Evolutionary conservation across 2,113 vertebrate species (phyloP), one percentile per base, ranked within the genome.

Genomic region (Redunca redunca): DNA sequence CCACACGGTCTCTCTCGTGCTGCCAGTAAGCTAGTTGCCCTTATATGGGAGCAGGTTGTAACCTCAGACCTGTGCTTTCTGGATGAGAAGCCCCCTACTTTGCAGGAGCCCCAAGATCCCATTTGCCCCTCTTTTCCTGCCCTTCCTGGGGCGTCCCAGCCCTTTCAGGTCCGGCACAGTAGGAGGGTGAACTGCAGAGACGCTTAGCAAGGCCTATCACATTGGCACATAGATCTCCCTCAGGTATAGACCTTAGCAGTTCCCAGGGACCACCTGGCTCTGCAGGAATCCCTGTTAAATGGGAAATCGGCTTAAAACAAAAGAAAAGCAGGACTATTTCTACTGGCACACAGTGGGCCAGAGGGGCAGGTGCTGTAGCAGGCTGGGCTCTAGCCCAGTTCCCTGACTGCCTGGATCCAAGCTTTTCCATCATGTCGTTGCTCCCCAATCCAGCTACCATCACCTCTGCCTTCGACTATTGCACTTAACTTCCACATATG

Each of bases 401-500:
- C 33, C 30, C 23, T 78, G 48, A 71, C 67, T 26, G 36, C 11
- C 19, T 17, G 26, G 50, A 36, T 60, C 23, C 43, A 78, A 64
- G 77, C 6, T 19, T 83, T 82, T 25, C 58, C 30, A 26, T 50
- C 8, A 3, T 1, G 2, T 25, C 13, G 19, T 85, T 94, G 7
- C 16, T 30, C 25, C 3, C 1, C 23, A 3, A 36, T 50, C 77
- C 9, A 2, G n/a, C 77, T 48, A 19, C n/a, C 43, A 3, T 46
- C 97, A 28, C 90, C 53, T 94, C 96, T 74, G 82, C 87, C n/a
- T 55, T 94, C 13, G 23, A 28, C 62, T 28, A 0, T 62, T 67
- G 50, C 50, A 23, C 28, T 58, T 50, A 82, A 23, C 52, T 89
- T 60, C 46, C 25, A 50, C 13, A 55, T 46, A 40, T 0, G 25